Percentiles rank a stretch among this genome's conserved stretches.
These are phyloP conservation scores for Lordiphosa clarofinis DNA, from an alignment of 1,140 invertebrate species.

Conservation along the genomic window DNA sequence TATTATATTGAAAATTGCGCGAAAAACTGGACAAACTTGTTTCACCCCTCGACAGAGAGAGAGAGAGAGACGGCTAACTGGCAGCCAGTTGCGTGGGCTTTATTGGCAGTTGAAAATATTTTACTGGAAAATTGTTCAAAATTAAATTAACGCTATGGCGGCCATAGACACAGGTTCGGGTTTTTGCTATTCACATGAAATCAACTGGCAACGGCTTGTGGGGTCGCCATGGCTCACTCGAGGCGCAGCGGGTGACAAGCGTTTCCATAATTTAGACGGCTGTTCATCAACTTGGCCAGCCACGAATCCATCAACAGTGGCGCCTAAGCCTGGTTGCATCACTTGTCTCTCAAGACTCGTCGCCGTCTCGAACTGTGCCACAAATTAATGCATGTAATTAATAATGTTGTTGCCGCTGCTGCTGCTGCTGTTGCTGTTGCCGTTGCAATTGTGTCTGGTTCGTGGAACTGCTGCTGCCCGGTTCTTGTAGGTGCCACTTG, in stretches of 20 bases:
- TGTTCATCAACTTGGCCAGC: constrained; percentile 63
- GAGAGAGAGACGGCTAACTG: constrained; percentile 37
- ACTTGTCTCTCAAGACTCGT: constrained; percentile 49
- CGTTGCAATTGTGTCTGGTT: constrained; percentile 45
- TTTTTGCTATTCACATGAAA: constrained; percentile 26
- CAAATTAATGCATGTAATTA: constrained; percentile 77
- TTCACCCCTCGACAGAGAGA: constrained; percentile 47
- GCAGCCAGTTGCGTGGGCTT: constrained; percentile 64
- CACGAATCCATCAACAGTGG: constrained; percentile 78
- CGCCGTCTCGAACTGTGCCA: constrained; percentile 41
- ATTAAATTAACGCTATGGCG: constrained; percentile 76
- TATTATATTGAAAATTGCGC: constrained; percentile 71
- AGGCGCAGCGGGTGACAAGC: constrained; percentile 76
- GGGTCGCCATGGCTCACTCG: constrained; percentile 27
- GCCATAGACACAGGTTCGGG: constrained; percentile 15
- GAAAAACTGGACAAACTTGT: constrained; percentile 72
- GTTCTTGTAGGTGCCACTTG: constrained; percentile 41
- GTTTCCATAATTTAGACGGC: constrained; percentile 74
- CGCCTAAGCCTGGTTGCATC: constrained; percentile 67
- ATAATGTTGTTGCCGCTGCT: constrained; percentile 47
- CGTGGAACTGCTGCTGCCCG: constrained; percentile 47
- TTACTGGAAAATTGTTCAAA: constrained; percentile 71
- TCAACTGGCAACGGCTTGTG: constrained; percentile 21
- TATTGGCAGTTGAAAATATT: constrained; percentile 78
- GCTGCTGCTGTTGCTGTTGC: constrained; percentile 12